Evolutionary conservation across 2,113 vertebrate genomes (phyloP).

Genomic region (Bolborhynchus lineola): DNA sequence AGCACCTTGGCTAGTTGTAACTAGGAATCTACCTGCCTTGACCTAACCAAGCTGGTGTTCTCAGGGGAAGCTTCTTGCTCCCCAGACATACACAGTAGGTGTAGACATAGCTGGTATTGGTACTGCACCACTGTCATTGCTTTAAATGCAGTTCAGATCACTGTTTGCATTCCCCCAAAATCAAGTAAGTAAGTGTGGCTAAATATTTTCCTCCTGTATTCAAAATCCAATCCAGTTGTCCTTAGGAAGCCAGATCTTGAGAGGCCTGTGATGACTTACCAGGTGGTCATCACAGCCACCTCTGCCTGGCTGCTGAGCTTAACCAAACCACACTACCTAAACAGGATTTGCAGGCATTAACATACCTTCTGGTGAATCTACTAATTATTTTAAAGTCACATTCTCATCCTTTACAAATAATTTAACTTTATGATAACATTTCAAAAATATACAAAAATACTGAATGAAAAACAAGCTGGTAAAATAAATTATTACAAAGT

Average conservation of each 20-base stretch:
- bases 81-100: fast-evolving
- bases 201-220: neutral
- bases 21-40: neutral
- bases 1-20: neutral
- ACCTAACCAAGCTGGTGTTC: neutral
- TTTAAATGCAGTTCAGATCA: neutral
- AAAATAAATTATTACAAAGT: constrained; percentile 11
- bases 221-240: neutral
- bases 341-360: neutral
- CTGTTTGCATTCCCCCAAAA: neutral
- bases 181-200: neutral
- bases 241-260: neutral
- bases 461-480: neutral
- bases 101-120: neutral
- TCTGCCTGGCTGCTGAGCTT: neutral
- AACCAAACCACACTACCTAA: neutral
- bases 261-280: neutral
- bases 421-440: neutral
- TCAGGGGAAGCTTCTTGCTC: neutral
- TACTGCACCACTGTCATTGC: neutral
- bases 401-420: neutral
- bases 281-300: neutral
- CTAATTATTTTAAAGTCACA: neutral
- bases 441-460: neutral
- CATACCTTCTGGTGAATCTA: neutral